Percentiles rank a stretch among this genome's conserved stretches.
These are phyloP conservation scores for Phymastichus coffea DNA, from an alignment of 1,140 invertebrate genomes.

Conservation along the genomic window DNA sequence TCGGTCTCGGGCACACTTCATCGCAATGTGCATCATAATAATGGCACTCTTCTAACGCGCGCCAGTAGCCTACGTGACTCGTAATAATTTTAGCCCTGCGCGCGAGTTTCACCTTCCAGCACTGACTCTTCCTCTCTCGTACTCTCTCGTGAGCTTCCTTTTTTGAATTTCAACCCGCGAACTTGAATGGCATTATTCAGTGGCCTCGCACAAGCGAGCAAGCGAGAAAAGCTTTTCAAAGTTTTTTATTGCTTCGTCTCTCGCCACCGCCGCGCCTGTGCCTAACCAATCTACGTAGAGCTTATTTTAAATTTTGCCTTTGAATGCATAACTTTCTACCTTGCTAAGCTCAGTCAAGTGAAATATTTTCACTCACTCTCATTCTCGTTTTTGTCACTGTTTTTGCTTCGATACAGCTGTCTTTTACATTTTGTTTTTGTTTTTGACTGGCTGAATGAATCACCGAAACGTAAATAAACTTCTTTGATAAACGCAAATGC, in stretches of 20 bases:
- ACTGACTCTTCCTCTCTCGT: not conserved
- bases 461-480: too few species aligned
- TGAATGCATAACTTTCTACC: conserved; percentile 20
- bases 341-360: conserved; percentile 4
- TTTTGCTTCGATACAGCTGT: too few species aligned
- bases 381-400: too few species aligned
- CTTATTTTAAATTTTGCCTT: conserved; percentile 26
- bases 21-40: conserved; percentile 32
- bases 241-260: conserved; percentile 16
- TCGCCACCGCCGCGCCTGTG: not conserved
- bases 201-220: not conserved
- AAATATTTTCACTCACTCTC: too few species aligned
- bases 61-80: conserved; percentile 34
- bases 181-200: conserved; percentile 28
- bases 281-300: not conserved
- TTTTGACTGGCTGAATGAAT: too few species aligned
- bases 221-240: conserved; percentile 29
- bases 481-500: too few species aligned
- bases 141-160: conserved; percentile 13
- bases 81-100: conserved; percentile 32
- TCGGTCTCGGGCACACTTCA: conserved; percentile 22
- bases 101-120: conserved; percentile 21
- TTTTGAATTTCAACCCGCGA: conserved; percentile 23
- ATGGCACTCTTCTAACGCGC: conserved; percentile 27
- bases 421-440: too few species aligned